Evolutionary conservation across 2,113 vertebrate species (phyloP).

Genomic region (Lates calcarifer): DNA sequence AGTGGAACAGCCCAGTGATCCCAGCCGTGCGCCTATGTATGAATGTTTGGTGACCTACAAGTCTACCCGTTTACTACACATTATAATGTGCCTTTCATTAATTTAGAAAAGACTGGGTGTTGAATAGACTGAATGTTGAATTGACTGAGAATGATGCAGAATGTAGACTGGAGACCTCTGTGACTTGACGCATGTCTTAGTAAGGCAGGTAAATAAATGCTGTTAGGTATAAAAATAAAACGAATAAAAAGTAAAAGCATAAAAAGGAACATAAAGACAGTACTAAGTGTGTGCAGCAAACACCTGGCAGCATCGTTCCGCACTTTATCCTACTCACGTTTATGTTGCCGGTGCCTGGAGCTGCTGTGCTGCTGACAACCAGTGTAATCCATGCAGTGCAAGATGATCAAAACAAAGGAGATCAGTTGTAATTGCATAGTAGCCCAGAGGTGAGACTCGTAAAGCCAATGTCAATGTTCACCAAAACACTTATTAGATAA

Average conservation of each 20-base stretch:
- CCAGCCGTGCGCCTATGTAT: not conserved
- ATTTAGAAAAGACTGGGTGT: slow-evolving; percentile 6
- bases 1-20: not conserved
- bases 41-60: slow-evolving; percentile 17
- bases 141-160: not conserved
- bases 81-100: not conserved
- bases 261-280: not conserved
- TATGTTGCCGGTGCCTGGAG: slow-evolving; percentile 94
- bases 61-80: not conserved
- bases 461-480: slow-evolving; percentile 85
- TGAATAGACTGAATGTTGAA: not conserved
- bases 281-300: not conserved
- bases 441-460: slow-evolving; percentile 92
- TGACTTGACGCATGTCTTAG: not conserved
- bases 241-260: not conserved
- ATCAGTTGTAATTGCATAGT: slow-evolving; percentile 99
- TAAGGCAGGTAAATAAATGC: not conserved
- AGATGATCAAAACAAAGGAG: slow-evolving; percentile 98
- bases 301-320: slow-evolving; percentile 20
- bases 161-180: not conserved
- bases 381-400: slow-evolving; percentile 99
- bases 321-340: slow-evolving; percentile 90
- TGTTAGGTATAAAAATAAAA: not conserved
- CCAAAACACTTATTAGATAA: slow-evolving; percentile 65
- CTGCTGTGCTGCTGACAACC: slow-evolving; percentile 95